phyloP scores from a whole-genome alignment of 2,888 invertebrate species.

The Meiosimyza decipiens region DNA sequence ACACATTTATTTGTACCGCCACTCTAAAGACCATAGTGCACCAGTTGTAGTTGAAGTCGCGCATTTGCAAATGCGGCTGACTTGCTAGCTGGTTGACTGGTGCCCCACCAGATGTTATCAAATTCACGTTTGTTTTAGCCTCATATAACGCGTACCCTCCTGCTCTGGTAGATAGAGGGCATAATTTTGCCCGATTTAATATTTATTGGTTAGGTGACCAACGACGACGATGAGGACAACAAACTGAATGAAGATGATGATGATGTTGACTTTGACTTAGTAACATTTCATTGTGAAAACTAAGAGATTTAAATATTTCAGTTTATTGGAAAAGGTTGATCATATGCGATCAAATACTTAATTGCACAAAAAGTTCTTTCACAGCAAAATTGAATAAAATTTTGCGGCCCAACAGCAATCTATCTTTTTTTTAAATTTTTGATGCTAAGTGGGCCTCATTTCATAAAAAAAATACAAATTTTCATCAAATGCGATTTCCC shows the following conservation, averaged over 20 bases:
- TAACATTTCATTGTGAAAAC: background rate
- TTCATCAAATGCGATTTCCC: no score
- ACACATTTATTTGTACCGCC: no score
- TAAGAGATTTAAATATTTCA: background rate
- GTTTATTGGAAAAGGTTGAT: background rate
- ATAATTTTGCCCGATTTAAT: conserved; percentile 19
- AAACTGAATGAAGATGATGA: background rate
- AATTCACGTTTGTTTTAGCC: conserved; percentile 28
- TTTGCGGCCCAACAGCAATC: no score
- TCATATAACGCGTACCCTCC: background rate
- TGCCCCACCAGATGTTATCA: conserved; percentile 29
- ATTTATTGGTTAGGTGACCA: conserved; percentile 25
- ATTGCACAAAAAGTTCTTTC: background rate
- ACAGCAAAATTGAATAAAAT: background rate
- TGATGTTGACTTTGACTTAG: background rate
- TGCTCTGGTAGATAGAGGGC: background rate
- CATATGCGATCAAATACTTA: background rate
- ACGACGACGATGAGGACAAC: conserved; percentile 1
- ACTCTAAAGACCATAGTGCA: conserved; percentile 12
- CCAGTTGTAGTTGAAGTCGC: conserved; percentile 17
- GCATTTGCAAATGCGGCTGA: conserved; percentile 38
- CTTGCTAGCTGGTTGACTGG: conserved; percentile 28
- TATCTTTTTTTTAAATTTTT: no score
- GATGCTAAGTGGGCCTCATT: no score
- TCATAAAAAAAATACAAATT: no score